Evolutionary conservation across 1,140 invertebrate species (phyloP), one percentile per base, ranked within the genome.

Genomic region (Pectinophora gossypiella): DNA sequence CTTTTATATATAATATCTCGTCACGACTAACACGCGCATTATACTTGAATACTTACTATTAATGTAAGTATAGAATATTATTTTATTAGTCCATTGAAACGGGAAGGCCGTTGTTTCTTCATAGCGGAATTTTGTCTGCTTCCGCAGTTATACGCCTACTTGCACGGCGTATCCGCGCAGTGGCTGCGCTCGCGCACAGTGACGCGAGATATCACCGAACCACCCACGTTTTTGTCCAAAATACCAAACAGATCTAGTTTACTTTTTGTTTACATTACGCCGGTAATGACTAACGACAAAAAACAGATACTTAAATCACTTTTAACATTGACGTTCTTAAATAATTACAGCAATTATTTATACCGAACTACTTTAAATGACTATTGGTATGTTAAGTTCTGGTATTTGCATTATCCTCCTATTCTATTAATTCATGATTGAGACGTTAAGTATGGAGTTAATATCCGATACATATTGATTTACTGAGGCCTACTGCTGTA

Each of bases 221-320:
- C n/a, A n/a, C 62, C 62, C 55, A 66, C 56, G 54, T 69, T 71
- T 74, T 73, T 71, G 56, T 54, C 50, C 52, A 55, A 57, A 60
- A 74, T 71, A 71, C 66, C 66, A 53, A 61, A 18, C 4, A 40
- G n/a, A 47, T 38, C 51, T 40, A 40, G 40, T 51, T 59, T 15
- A 58, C 45, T 63, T 69, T 66, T 63, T 69, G 44, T 46, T 42
- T 13, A 32, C 35, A n/a, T 38, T 52, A 54, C 57, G 55, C 23
- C 54, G 56, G 43, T 46, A 49, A 38, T 48, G 19, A 27, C 9
- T 13, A 21, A 50, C 21, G 35, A 32, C 40, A 9, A 27, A 19
- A 12, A 40, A 40, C 10, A 40, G 12, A 27, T 6, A 27, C 23
- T 27, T 40, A 40, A 40, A 18, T 40, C 36, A 15, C 6, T 15